phyloP scores from a whole-genome alignment of 2,888 invertebrate genomes.

The Steinernema carpocapsae region DNA sequence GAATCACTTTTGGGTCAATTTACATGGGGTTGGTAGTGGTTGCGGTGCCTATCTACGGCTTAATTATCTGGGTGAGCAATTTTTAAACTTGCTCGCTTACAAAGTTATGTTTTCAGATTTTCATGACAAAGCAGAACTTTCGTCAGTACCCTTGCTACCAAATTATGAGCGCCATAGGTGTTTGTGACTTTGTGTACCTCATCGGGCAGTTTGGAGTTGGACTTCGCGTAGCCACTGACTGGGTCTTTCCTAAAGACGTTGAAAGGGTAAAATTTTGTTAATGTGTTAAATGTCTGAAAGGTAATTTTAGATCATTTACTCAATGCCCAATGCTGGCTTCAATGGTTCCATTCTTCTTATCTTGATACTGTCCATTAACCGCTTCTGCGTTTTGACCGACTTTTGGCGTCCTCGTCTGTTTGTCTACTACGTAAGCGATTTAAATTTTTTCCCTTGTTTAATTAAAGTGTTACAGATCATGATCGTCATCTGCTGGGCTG shows the following conservation, averaged over 20 bases:
- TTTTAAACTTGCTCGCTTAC: neutral
- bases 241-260: neutral
- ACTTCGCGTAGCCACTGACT: neutral
- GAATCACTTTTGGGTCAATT: neutral
- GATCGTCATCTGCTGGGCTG: neutral
- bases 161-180: conserved; percentile 6
- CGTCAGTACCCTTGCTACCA: neutral
- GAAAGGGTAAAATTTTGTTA: neutral
- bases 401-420: neutral
- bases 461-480: too few species aligned
- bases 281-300: too few species aligned
- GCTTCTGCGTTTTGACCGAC: neutral
- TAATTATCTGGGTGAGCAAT: neutral
- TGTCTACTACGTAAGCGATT: too few species aligned
- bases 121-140: neutral
- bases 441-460: too few species aligned
- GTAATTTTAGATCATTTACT: neutral
- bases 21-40: conserved; percentile 1
- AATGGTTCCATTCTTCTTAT: neutral
- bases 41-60: neutral
- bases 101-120: neutral
- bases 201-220: neutral
- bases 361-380: neutral
- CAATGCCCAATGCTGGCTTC: neutral
- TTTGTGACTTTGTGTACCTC: neutral